Conservation (phyloP, 1,140 invertebrate species). For the Aphelinus atriplicis region DNA sequence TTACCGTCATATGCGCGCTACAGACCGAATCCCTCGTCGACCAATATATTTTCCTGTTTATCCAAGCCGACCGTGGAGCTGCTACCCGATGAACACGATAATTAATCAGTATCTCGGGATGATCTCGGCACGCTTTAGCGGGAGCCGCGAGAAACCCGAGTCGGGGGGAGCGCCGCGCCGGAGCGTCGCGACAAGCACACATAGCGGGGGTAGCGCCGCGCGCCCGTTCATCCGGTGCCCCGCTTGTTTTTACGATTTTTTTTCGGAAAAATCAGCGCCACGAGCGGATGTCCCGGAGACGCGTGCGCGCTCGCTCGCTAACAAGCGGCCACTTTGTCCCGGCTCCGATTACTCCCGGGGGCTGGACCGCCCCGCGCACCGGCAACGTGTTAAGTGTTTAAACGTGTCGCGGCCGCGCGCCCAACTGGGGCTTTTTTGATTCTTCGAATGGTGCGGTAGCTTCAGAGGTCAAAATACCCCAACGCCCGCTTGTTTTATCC, state of each 20-base stretch:
- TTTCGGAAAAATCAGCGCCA: neutral
- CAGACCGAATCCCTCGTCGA: too few relatives aligned
- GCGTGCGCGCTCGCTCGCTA: neutral
- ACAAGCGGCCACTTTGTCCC: conserved; percentile 21
- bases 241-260: conserved; percentile 8
- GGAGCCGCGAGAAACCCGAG: neutral
- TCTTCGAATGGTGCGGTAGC: too few relatives aligned
- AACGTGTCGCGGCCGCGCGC: neutral
- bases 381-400: neutral
- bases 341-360: conserved; percentile 10
- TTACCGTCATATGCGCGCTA: too few relatives aligned
- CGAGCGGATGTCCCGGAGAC: neutral
- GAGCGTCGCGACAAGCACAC: conserved; percentile 7
- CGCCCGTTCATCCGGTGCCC: conserved; percentile 17
- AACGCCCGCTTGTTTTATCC: neutral
- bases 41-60: too few relatives aligned
- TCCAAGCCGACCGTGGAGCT: too few relatives aligned
- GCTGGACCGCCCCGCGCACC: neutral
- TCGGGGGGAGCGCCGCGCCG: neutral
- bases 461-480: neutral
- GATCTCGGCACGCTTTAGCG: neutral
- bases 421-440: too few relatives aligned
- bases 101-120: too few relatives aligned
- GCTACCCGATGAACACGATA: too few relatives aligned
- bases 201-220: neutral